Evolutionary conservation across 23 tunicate genomes (phyloP).

Genomic region (Halocynthia aurantium): DNA sequence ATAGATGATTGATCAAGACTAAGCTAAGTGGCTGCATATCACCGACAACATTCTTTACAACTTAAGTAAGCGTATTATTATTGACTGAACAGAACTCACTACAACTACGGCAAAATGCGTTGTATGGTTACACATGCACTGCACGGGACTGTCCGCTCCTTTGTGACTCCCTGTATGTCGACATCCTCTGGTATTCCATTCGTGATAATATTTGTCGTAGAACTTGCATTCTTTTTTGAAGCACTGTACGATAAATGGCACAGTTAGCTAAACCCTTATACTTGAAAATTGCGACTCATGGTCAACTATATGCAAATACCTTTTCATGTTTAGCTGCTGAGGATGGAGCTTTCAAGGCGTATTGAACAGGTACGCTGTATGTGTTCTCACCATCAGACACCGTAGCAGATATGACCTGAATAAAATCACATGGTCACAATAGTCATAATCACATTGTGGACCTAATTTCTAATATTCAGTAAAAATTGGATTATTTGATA

Average conservation of each 20-base stretch:
- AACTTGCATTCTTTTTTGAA: slow-evolving; percentile 31
- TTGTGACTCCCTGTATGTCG: not conserved
- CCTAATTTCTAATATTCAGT: too few relatives aligned
- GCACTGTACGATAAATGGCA: slow-evolving; percentile 14
- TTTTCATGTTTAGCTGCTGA: not conserved
- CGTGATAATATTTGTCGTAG: slow-evolving; percentile 27
- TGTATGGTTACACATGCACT: slow-evolving; percentile 50
- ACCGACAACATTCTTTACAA: too few relatives aligned
- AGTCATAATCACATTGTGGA: not conserved
- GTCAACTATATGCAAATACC: not conserved
- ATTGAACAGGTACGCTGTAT: slow-evolving; percentile 40
- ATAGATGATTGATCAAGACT: too few relatives aligned
- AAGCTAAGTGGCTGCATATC: too few relatives aligned
- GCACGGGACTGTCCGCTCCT: slow-evolving; percentile 17
- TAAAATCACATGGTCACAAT: not conserved
- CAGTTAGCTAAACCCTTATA: not conserved
- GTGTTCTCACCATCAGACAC: slow-evolving; percentile 26
- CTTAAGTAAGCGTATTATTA: not conserved
- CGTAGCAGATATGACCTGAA: slow-evolving; percentile 49
- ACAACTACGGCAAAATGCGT: slow-evolving; percentile 71
- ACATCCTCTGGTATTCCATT: slow-evolving; percentile 49
- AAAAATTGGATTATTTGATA: too few relatives aligned
- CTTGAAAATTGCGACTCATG: not conserved
- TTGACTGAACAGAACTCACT: slow-evolving; percentile 10
- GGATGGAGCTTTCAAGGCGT: slow-evolving; percentile 19